Base-by-base conservation (phyloP, 2,888 invertebrate genomes). In the Dinocampus coccinellae region DNA sequence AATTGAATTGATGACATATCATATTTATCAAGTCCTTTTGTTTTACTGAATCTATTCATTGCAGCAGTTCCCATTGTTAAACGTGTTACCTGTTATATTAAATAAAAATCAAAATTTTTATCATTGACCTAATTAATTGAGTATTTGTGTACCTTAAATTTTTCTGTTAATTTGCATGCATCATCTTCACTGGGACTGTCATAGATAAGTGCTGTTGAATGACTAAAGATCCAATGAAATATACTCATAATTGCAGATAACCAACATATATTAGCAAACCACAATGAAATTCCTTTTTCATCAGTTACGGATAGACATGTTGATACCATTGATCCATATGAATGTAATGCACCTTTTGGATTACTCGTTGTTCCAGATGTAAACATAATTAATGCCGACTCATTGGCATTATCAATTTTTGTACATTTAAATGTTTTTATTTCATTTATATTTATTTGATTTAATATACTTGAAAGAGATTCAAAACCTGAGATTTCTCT, bases 341-440 rank as follows among this genome's bases (percentile, higher is more conserved):
- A 69, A n/a, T 73, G 73, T 7, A 73, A 24, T 4, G 78, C 76
- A 16, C 77, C 79, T 60, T 83, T 83, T 10, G 82, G 79, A 6
- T 70, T 13, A 22, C 82, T 80, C 1, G 78, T 78, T 6, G 74
- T 79, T 22, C 82, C 83, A 4, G 81, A 82, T 3, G 81, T 79
- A 52, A 75, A 81, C 6, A 80, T 22, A 16, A 82, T 78, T 3
- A 75, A 4, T 3, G 77, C 79, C 1, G 76, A 65, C 2, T 79
- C 72, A 0, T 75, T 55, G 0, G 66, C 70, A 29, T 74, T 76
- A 0, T 73, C 24, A 7, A 79, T 66, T 52, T 76, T 42, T 1
- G 36, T 36, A 55, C 79, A 77, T 7, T 70, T 53, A 16, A 83
- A 85, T 3, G 72, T 68, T 0, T 39, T 13, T 4, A 36, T 42